These are phyloP conservation scores for Ptyas mucosa DNA, from an alignment of 2,113 vertebrate species.

Conservation along the genomic window DNA sequence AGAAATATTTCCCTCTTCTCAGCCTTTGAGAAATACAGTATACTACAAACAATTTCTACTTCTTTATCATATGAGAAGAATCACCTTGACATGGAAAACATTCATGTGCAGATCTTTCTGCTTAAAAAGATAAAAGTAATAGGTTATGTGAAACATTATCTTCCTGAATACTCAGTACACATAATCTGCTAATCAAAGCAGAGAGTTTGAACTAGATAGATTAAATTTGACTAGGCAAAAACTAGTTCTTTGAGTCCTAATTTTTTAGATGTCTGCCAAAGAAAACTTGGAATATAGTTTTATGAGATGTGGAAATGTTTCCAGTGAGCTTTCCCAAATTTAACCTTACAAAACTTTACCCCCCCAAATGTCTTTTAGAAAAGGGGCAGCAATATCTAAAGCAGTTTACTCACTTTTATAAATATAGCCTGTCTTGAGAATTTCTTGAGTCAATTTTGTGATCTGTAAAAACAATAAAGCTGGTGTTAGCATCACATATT, in stretches of 20 bases:
- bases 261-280: neutral
- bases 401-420: neutral
- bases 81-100: neutral
- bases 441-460: neutral
- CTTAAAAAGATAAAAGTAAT: neutral
- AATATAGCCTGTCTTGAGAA: neutral
- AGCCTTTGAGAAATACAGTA: neutral
- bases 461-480: neutral
- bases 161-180: neutral
- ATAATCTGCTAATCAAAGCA: neutral
- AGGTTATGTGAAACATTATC: neutral
- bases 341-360: neutral
- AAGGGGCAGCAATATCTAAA: neutral
- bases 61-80: neutral
- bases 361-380: neutral
- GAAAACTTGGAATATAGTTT: neutral
- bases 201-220: neutral
- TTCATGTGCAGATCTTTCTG: neutral
- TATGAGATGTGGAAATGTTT: neutral
- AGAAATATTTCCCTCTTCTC: neutral
- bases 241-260: neutral
- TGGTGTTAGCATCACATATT: neutral
- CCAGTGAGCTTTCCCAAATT: neutral
- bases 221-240: neutral
- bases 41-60: neutral